phyloP scores from a whole-genome alignment of 37 sponge, comb jelly and placozoan species.

The Corticium candelabrum region DNA sequence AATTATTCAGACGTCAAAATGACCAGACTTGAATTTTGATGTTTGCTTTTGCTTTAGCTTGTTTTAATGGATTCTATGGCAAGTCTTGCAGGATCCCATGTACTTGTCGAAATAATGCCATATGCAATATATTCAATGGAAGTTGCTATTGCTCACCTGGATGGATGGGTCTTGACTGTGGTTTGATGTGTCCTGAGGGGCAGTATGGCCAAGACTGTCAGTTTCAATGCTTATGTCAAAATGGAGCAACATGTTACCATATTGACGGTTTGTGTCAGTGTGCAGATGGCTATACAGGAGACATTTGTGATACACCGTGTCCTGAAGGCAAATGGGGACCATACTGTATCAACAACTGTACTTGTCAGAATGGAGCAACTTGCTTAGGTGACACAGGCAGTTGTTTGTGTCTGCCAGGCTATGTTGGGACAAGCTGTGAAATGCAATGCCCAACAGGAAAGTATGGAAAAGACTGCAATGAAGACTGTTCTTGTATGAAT shows the following conservation, averaged over 20 bases:
- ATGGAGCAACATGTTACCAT: neutral
- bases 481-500: neutral
- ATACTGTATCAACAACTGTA: neutral
- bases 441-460: neutral
- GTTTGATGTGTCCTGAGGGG: neutral
- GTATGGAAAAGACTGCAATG: slow-evolving; percentile 2
- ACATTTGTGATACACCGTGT: neutral
- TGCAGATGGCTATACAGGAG: neutral
- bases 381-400: neutral
- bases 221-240: neutral
- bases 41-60: neutral
- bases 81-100: neutral
- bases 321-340: neutral
- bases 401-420: neutral
- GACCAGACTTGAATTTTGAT: too few relatives aligned
- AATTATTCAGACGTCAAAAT: neutral
- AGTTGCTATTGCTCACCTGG: neutral
- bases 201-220: neutral
- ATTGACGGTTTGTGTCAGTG: neutral
- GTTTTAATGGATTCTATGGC: neutral
- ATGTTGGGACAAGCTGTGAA: neutral
- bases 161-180: neutral
- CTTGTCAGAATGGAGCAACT: neutral
- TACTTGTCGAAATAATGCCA: neutral
- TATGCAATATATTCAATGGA: neutral